A percentile compares a stretch with the other conserved stretches of the same genome.
phyloP scores from a whole-genome alignment of 92 coral and sea anemone genomes.

The Phenganax subtilis region DNA sequence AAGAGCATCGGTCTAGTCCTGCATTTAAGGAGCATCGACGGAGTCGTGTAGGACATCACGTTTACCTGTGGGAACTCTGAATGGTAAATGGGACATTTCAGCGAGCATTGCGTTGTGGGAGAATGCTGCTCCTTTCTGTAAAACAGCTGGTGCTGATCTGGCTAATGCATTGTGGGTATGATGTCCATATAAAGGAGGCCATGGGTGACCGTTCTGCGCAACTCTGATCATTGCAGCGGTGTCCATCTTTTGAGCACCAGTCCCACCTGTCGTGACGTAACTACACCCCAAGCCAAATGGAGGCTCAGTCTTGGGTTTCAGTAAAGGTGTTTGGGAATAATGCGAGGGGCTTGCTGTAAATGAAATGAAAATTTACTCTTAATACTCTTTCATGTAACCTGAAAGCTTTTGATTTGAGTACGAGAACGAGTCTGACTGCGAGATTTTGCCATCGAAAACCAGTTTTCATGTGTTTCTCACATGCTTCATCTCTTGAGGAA shows the following conservation, averaged over 20 bases:
- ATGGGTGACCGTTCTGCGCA: constrained; percentile 36
- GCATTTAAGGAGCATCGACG: no score
- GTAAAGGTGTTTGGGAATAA: constrained; percentile 28
- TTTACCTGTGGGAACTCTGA: constrained; percentile 34
- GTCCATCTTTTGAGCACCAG: constrained; percentile 32
- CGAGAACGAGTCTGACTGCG: constrained; percentile 49
- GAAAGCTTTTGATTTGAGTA: constrained; percentile 54
- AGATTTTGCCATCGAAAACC: no score
- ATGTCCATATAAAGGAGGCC: constrained; percentile 35
- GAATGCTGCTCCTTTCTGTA: constrained; percentile 33
- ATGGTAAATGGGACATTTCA: constrained; percentile 38
- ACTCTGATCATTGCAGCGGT: constrained; percentile 34
- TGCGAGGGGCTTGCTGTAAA: constrained; percentile 39
- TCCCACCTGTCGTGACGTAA: constrained; percentile 30
- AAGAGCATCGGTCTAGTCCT: no score
- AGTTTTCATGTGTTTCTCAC: no score
- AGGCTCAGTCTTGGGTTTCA: constrained; percentile 35
- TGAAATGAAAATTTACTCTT: constrained; percentile 54
- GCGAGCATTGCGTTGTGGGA: constrained; percentile 38
- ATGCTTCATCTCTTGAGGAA: no score
- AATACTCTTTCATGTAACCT: constrained; percentile 46
- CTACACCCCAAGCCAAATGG: constrained; percentile 34
- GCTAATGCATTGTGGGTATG: constrained; percentile 41
- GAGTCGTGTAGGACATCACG: background rate
- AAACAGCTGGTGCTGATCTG: constrained; percentile 40